phyloP scores from a whole-genome alignment of 2,888 invertebrate genomes.

The Pimpla rufipes region DNA sequence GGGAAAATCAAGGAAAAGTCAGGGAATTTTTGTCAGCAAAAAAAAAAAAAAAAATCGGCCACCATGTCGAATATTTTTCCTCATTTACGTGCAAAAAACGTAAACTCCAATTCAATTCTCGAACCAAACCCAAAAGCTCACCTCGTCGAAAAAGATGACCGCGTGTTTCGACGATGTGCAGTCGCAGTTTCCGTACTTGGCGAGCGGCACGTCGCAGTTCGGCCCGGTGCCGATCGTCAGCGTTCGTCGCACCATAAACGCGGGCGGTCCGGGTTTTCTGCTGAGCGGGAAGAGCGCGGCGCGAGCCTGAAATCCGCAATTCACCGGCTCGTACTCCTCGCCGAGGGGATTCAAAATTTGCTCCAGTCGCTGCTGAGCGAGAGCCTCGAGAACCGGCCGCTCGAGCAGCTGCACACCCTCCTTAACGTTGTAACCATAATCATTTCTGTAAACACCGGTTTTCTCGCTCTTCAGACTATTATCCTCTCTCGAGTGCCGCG shows the following conservation, averaged over 20 bases:
- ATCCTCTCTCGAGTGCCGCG: constrained; percentile 58
- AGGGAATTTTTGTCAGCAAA: no score
- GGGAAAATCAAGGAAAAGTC: no score
- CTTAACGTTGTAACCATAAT: constrained; percentile 74
- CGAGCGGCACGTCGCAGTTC: constrained; percentile 88
- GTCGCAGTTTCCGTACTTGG: constrained; percentile 89
- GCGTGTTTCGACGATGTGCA: constrained; percentile 92
- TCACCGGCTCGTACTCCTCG: constrained; percentile 78
- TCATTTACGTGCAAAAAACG: no score
- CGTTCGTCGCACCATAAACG: constrained; percentile 90
- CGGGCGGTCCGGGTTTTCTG: constrained; percentile 81
- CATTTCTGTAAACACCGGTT: constrained; percentile 68
- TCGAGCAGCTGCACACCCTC: constrained; percentile 83
- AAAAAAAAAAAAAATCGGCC: no score
- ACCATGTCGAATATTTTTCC: no score
- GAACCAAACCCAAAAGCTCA: no score
- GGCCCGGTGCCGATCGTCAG: constrained; percentile 91
- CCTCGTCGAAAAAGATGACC: constrained; percentile 94
- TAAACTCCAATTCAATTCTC: no score
- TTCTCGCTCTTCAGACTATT: constrained; percentile 66
- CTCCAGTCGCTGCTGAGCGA: constrained; percentile 82
- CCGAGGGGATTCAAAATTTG: constrained; percentile 82
- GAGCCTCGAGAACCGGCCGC: constrained; percentile 82
- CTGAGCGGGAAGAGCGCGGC: constrained; percentile 87
- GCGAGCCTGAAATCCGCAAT: constrained; percentile 78